Evolutionary conservation across 2,113 vertebrate species (phyloP).

Genomic region (Spermophilus dauricus): DNA sequence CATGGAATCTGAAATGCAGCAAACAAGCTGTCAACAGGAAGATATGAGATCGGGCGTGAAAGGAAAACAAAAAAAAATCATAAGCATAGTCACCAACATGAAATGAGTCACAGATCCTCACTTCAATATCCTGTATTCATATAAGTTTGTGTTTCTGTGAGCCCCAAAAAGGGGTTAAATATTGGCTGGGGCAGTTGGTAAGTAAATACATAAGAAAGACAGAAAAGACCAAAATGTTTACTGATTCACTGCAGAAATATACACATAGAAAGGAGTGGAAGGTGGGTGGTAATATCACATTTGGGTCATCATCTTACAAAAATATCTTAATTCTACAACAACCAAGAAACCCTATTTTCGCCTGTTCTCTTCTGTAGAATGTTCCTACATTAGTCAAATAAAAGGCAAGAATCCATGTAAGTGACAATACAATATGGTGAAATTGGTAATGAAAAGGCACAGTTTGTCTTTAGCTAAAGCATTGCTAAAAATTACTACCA

Average conservation of each 20-base stretch:
- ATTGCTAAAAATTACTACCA: neutral
- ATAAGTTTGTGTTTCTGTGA: neutral
- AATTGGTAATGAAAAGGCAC: slow-evolving; percentile 31
- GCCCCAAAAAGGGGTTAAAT: slow-evolving; percentile 30
- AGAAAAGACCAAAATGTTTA: neutral
- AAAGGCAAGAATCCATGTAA: slow-evolving; percentile 28
- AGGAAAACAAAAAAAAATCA: neutral
- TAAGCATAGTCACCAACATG: neutral
- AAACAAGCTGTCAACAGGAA: neutral
- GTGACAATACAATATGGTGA: neutral
- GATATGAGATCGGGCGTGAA: neutral
- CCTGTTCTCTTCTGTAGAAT: neutral
- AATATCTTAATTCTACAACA: slow-evolving; percentile 25
- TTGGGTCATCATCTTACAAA: neutral
- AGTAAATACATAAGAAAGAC: neutral
- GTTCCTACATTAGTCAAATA: slow-evolving; percentile 17
- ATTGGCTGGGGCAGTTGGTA: neutral
- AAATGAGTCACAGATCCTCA: neutral
- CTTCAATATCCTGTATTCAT: neutral
- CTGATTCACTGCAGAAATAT: slow-evolving; percentile 24
- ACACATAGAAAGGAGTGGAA: neutral
- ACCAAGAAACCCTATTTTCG: neutral
- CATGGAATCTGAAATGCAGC: neutral
- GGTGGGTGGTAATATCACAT: neutral
- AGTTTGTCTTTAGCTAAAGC: slow-evolving; percentile 22